phyloP scores from a whole-genome alignment of 2,888 invertebrate species.

The Coronaproctus castanopsis region DNA sequence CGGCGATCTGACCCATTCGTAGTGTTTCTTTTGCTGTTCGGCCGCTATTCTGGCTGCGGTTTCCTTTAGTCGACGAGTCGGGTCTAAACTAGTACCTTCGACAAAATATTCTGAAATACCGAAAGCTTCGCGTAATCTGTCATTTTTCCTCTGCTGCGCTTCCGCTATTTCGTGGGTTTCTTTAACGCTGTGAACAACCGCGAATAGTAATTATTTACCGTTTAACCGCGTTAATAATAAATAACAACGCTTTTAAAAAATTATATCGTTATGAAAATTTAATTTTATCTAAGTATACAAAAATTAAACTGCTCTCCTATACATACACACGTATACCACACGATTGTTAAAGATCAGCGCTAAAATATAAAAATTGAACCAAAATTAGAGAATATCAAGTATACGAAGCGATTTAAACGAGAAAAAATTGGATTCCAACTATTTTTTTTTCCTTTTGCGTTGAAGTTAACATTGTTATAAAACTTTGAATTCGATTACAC shows the following conservation, averaged over 20 bases:
- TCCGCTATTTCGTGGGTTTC: conserved; percentile 92
- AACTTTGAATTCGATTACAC: too few relatives aligned
- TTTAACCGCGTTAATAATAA: too few relatives aligned
- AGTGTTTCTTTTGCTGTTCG: conserved; percentile 7
- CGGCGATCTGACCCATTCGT: background rate
- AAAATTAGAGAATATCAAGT: too few relatives aligned
- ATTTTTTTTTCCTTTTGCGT: too few relatives aligned
- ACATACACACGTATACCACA: too few relatives aligned
- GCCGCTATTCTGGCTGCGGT: conserved; percentile 22
- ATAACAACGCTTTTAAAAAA: background rate
- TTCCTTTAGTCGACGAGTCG: conserved; percentile 43
- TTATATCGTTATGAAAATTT: background rate
- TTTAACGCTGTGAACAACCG: conserved; percentile 49
- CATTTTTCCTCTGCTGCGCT: conserved; percentile 89
- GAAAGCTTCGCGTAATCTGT: conserved; percentile 76
- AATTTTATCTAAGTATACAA: background rate
- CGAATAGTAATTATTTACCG: too few relatives aligned
- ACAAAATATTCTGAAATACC: conserved; percentile 85
- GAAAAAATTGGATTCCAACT: too few relatives aligned
- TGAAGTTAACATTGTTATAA: too few relatives aligned
- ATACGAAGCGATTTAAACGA: too few relatives aligned
- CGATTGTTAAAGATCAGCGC: too few relatives aligned
- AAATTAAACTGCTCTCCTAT: too few relatives aligned
- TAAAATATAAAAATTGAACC: too few relatives aligned
- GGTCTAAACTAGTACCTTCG: conserved; percentile 79